Percentiles rank a stretch among this genome's conserved stretches.
phyloP scores from a whole-genome alignment of 2,888 invertebrate species.

The Coelogynopora nodosa region DNA sequence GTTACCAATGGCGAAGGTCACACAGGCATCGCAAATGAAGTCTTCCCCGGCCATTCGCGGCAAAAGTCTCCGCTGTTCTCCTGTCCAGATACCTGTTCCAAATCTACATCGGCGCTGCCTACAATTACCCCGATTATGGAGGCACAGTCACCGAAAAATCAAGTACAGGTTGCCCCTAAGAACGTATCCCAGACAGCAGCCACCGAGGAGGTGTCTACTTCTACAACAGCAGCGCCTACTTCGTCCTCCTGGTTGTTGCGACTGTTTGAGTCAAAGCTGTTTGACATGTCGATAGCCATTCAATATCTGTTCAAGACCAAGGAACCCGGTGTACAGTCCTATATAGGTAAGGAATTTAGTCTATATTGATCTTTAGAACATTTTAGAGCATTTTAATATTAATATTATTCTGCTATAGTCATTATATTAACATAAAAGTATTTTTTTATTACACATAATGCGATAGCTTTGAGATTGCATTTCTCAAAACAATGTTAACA shows the following conservation, averaged over 20 bases:
- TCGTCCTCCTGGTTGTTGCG: conserved; percentile 69
- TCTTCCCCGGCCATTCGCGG: no score
- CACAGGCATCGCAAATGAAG: neutral
- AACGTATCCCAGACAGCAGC: neutral
- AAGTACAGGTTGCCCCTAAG: neutral
- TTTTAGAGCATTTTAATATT: neutral
- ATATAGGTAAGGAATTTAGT: conserved; percentile 71
- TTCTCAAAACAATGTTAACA: no score
- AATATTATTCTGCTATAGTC: neutral
- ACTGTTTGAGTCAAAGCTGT: conserved; percentile 91
- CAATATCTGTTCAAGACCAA: conserved; percentile 95
- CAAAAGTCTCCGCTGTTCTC: neutral
- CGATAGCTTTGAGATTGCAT: neutral
- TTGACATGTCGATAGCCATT: conserved; percentile 96
- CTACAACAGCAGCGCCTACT: conserved; percentile 42
- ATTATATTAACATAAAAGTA: no score
- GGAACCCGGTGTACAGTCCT: conserved; percentile 93
- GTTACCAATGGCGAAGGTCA: neutral
- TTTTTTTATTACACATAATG: neutral
- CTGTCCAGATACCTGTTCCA: neutral
- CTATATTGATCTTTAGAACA: neutral
- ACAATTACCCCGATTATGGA: neutral
- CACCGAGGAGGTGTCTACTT: neutral
- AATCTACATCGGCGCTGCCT: neutral
- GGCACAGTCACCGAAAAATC: neutral